Evolutionary conservation across 2,888 invertebrate genomes (phyloP), one percentile per base, ranked within the genome.

Genomic region (Pachliopta kotzebuea): DNA sequence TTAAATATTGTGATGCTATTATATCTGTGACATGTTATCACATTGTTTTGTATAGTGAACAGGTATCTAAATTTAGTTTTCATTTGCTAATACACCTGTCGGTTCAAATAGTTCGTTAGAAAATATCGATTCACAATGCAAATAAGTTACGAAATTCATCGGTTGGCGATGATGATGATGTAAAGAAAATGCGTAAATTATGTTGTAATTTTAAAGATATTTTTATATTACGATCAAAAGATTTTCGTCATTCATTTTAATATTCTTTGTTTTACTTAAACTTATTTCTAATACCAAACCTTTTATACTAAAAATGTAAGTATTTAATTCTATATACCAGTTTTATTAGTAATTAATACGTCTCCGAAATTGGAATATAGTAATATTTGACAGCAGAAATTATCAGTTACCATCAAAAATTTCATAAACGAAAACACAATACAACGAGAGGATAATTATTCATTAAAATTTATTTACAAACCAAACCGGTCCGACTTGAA

Each of bases 401-500:
- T n/a, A n/a, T n/a, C n/a, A n/a, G n/a, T n/a, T 37, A 37, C 14
- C 37, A 31, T 31, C 9, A 6, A 9, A 9, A 18, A 42, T 42
- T 18, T 42, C 18, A n/a, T 45, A n/a, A 18, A 45, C 20, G 29
- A 20, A 55, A 45, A 21, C 45, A 21, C 49, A 26, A 45, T 21
- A 23, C 37, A 45, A 58, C 24, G 31, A 53, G 26, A 26, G 42
- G 52, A 58, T 57, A 53, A 60, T 37, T 62, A 56, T 61, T 31
- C 52, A 52, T 63, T 45, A 31, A 62, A 49, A 52, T 42, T 7
- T 42, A n/a, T 21, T n/a, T 49, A 59, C 45, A 56, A 56, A 53
- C 37, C 31, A 45, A 63, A 57, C 57, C 58, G 58, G 65, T 65
- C 55, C 65, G 58, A 65, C 65, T 62, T 58, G 55, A 65, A 62